Evolutionary conservation across 2,888 invertebrate species (phyloP), one percentile per base, ranked within the genome.

Genomic region (Campoletis raptor): DNA sequence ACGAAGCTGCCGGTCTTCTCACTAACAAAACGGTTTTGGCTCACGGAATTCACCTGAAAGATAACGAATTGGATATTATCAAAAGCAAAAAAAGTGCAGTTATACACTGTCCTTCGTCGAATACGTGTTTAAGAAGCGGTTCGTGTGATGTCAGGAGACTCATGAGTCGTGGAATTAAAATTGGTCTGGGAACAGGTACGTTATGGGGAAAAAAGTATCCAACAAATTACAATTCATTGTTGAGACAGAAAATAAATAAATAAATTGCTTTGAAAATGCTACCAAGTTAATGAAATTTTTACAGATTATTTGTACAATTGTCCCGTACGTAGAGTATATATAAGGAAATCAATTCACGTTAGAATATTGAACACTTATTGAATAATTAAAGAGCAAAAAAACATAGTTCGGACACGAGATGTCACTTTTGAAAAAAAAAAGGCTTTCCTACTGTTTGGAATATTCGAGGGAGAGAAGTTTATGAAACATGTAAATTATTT

Each of bases 91-190:
- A 96, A 0, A 96, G 96, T 2, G 96, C 97, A 0, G 94, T 99
- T 9, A 96, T 98, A 0, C 98, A 98, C 93, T 99, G 98, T 92
- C 98, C 98, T 0, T 96, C 97, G 52, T 98, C 98, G 1, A 98
- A 98, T 94, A 97, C 96, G 0, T 96, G 96, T 89, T 95, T 99
- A 57, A 95, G 95, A 90, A 98, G 98, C 18, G 98, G 98, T 0
- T 91, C 98, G 1, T 98, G 98, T 92, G 97, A 98, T 90, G 96
- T 98, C 0, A 95, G 96, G 85, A 96, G 96, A 79, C 94, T 98
- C 15, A 93, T 96, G 54, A 93, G 95, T 15, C 95, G 95, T 69
- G 96, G 96, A 4, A 93, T 98, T 36, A 97, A 96, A 92, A 96
- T 98, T 81, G 98, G 98, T 9, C 95, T 98, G 66, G 98, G 98